A percentile compares a stretch with the other conserved stretches of the same genome.
These are phyloP conservation scores for Bos javanicus DNA, from an alignment of 2,113 vertebrate genomes.

Conservation along the genomic window DNA sequence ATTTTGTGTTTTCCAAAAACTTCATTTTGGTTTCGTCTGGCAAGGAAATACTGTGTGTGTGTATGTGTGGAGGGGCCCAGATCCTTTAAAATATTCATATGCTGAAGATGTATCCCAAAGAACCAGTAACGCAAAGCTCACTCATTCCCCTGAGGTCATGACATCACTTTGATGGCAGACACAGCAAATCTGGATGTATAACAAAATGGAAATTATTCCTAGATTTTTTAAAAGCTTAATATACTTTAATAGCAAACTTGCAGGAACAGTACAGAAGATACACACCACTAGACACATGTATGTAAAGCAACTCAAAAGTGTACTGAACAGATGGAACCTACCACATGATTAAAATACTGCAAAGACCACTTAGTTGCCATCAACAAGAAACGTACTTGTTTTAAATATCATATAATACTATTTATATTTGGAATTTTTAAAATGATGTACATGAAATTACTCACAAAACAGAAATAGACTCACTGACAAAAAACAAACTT, in stretches of 20 bases:
- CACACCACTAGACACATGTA: constrained; percentile 85
- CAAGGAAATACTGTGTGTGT: rapidly evolving
- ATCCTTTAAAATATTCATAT: background rate
- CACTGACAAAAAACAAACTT: background rate
- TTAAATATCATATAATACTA: constrained; percentile 39
- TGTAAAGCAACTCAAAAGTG: constrained; percentile 83
- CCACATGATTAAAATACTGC: constrained; percentile 81
- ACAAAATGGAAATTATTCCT: background rate
- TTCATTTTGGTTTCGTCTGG: background rate
- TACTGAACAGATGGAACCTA: constrained; percentile 82
- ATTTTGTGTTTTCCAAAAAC: background rate
- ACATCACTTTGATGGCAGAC: background rate
- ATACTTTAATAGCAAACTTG: constrained; percentile 87
- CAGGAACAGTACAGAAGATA: constrained; percentile 85
- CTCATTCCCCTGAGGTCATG: rapidly evolving
- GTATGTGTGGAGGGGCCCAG: rapidly evolving
- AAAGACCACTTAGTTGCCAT: constrained; percentile 82
- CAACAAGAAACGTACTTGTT: constrained; percentile 80
- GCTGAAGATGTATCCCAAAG: background rate
- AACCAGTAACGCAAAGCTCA: rapidly evolving
- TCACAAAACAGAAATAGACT: background rate
- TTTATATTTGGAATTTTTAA: background rate
- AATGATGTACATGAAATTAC: background rate
- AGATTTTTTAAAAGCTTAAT: constrained; percentile 75
- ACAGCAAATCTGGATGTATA: rapidly evolving